Percentiles rank a stretch among this genome's conserved stretches.
These are phyloP conservation scores for Lycaena phlaeas DNA, from an alignment of 2,888 invertebrate genomes.

Conservation along the genomic window DNA sequence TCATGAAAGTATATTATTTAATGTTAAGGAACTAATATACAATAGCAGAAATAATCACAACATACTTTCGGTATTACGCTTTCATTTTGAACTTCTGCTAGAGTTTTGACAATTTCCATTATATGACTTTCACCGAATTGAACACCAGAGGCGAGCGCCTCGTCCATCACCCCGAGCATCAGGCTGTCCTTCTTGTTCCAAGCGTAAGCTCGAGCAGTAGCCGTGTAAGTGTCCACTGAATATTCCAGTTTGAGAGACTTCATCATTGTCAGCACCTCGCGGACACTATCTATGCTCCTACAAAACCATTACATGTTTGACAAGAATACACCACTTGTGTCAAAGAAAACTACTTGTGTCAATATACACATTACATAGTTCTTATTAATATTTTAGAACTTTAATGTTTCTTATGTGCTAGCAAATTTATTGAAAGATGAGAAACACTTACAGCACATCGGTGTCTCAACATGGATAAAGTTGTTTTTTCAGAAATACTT, in stretches of 20 bases:
- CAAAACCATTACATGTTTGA: constrained; percentile 8
- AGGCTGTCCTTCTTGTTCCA: constrained; percentile 47
- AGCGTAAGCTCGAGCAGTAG: constrained; percentile 62
- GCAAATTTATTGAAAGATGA: no score
- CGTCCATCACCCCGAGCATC: constrained; percentile 43
- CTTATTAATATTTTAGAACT: no score
- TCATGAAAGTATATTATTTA: no score
- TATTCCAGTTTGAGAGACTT: constrained; percentile 61
- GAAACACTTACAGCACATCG: no score
- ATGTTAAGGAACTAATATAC: no score
- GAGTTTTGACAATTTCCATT: constrained; percentile 61
- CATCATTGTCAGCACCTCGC: constrained; percentile 73
- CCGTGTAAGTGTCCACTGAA: constrained; percentile 61
- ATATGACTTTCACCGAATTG: constrained; percentile 50
- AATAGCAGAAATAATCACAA: no score
- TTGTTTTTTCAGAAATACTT: no score
- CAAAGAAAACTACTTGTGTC: no score
- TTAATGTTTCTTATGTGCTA: no score
- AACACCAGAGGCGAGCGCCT: constrained; percentile 33
- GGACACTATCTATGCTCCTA: constrained; percentile 50
- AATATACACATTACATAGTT: no score
- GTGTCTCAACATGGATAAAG: no score
- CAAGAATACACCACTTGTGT: no score
- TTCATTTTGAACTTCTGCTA: constrained; percentile 36
- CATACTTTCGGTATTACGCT: constrained; percentile 40